phyloP scores from a whole-genome alignment of 2,797 vertebrate genomes.

The Potorous gilbertii region DNA sequence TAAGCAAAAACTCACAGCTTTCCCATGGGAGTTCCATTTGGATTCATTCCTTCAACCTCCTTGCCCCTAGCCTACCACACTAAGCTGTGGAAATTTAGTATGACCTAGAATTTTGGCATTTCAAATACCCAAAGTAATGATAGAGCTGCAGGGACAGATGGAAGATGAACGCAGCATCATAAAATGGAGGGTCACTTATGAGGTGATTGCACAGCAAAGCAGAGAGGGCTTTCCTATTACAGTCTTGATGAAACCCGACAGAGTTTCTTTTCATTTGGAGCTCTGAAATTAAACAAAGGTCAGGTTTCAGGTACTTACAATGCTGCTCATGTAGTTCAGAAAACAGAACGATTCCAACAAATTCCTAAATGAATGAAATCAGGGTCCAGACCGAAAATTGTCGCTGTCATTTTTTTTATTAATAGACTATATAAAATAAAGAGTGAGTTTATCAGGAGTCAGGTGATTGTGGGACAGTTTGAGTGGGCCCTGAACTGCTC shows the following conservation, averaged over 20 bases:
- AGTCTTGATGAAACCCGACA: constrained; percentile 35
- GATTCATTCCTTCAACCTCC: constrained; percentile 41
- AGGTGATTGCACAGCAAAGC: constrained; percentile 15
- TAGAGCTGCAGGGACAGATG: constrained; percentile 61
- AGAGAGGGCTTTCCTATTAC: constrained; percentile 41
- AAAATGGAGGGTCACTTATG: constrained; percentile 15
- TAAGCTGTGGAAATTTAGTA: constrained; percentile 61
- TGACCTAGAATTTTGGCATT: constrained; percentile 44
- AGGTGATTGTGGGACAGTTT: background rate
- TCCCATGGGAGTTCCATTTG: background rate
- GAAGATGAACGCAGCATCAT: constrained; percentile 47
- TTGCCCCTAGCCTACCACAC: constrained; percentile 42
- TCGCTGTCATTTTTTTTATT: background rate
- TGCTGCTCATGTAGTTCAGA: constrained; percentile 53
- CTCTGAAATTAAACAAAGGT: constrained; percentile 65
- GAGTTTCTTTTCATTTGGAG: constrained; percentile 16
- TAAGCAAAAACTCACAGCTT: constrained; percentile 59
- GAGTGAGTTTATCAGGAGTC: background rate
- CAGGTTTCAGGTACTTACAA: background rate
- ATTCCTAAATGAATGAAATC: background rate
- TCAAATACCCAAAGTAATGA: constrained; percentile 54
- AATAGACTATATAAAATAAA: background rate
- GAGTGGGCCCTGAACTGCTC: background rate
- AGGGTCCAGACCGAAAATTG: background rate
- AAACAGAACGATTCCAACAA: constrained; percentile 23